These are phyloP conservation scores for Carassius carassius DNA, from an alignment of 2,113 vertebrate genomes.

Conservation along the genomic window DNA sequence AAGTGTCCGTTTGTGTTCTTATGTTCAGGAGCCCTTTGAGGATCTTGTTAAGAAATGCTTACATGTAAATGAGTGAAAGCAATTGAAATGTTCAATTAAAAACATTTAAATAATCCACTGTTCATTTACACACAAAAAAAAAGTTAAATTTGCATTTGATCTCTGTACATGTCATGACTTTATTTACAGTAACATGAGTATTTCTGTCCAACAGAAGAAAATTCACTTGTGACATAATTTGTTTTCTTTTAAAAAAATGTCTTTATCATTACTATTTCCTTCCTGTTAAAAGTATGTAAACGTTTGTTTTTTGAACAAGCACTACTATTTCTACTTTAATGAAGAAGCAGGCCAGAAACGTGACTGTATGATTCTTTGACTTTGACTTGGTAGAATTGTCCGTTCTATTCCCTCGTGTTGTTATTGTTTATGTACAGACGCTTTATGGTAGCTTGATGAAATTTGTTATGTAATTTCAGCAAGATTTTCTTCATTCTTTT, in stretches of 20 bases:
- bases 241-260: constrained; percentile 78
- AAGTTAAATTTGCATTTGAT: constrained; percentile 4
- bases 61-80: constrained; percentile 4
- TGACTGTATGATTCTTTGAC: constrained; percentile 66
- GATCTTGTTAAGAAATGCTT: neutral
- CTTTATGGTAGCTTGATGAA: constrained; percentile 84
- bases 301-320: constrained; percentile 82
- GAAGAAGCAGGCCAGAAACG: constrained; percentile 80
- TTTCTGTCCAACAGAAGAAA: constrained; percentile 80
- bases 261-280: constrained; percentile 51
- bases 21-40: neutral
- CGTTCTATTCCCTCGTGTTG: constrained; percentile 73
- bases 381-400: constrained; percentile 70
- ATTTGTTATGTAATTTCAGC: constrained; percentile 86
- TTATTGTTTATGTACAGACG: constrained; percentile 87
- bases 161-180: constrained; percentile 23
- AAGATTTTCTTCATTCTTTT: constrained; percentile 84
- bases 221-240: constrained; percentile 76
- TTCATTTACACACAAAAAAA: neutral
- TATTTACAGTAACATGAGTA: constrained; percentile 69
- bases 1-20: neutral
- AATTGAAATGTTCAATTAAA: constrained; percentile 11
- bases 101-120: neutral
- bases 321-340: constrained; percentile 85
- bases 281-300: constrained; percentile 68